phyloP scores from a whole-genome alignment of 37 sponge, comb jelly and placozoan species.

The Trichoplax adhaerens region DNA sequence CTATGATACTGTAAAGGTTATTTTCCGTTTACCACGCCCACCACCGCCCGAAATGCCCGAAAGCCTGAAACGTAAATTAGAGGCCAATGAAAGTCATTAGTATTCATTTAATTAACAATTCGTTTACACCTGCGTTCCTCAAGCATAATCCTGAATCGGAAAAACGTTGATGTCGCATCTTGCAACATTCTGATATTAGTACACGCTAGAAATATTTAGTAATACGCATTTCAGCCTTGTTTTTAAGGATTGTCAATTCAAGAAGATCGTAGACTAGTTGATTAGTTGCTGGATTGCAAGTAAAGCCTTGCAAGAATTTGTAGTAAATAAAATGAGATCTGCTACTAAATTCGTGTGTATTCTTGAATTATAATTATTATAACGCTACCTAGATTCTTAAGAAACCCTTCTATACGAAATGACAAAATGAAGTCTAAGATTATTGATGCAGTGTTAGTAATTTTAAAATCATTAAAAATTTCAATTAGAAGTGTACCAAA shows the following conservation, averaged over 20 bases:
- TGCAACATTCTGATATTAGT: neutral
- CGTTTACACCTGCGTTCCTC: neutral
- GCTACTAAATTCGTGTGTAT: no score
- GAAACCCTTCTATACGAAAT: no score
- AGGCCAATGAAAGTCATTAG: neutral
- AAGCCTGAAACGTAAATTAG: conserved; percentile 76
- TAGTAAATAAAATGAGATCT: no score
- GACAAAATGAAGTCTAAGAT: no score
- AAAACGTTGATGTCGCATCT: conserved; percentile 2
- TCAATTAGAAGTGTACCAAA: no score
- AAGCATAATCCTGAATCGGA: neutral
- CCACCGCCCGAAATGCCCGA: conserved; percentile 99
- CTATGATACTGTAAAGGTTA: conserved; percentile 94
- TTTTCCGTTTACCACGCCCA: conserved; percentile 93
- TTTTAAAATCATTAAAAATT: no score
- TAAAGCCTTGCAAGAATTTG: no score
- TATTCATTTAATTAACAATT: neutral
- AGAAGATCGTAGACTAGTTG: no score
- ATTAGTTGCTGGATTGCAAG: no score
- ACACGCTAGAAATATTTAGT: neutral
- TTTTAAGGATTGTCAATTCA: conserved; percentile 1
- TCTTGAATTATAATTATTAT: no score
- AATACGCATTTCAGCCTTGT: neutral
- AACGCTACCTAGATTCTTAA: no score
- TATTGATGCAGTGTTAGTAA: no score